Percentiles rank a stretch among this genome's conserved stretches.
These are phyloP conservation scores for Philopotamus ludificatus DNA, from an alignment of 1,140 invertebrate species.

Conservation along the genomic window DNA sequence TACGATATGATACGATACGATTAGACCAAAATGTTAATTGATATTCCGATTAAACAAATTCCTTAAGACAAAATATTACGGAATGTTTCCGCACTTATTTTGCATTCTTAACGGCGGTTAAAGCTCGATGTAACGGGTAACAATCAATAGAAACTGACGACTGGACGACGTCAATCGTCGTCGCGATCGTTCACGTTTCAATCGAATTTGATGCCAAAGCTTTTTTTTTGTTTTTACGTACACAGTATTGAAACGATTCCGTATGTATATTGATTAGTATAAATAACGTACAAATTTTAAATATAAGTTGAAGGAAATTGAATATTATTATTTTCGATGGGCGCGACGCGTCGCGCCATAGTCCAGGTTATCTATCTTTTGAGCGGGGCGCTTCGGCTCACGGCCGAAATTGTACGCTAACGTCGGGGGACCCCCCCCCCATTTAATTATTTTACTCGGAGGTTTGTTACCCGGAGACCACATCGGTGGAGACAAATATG, in stretches of 20 bases:
- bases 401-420: no score
- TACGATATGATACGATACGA: background rate
- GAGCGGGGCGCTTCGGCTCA: no score
- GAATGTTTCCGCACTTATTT: background rate
- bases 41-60: background rate
- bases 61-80: background rate
- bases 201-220: conserved; percentile 13
- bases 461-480: conserved; percentile 16
- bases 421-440: no score
- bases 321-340: no score
- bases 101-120: conserved; percentile 10
- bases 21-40: background rate
- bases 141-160: background rate
- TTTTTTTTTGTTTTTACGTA: no score
- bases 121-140: conserved; percentile 23
- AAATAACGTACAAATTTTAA: conserved; percentile 18
- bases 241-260: conserved; percentile 8
- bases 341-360: no score
- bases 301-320: no score
- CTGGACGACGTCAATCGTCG: no score
- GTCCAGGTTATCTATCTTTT: no score
- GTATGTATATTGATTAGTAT: conserved; percentile 2
- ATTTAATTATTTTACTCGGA: background rate
- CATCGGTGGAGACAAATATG: conserved; percentile 18
- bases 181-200: no score